A percentile compares a stretch with the other conserved stretches of the same genome.
These are phyloP conservation scores for Timema podura DNA, from an alignment of 2,888 invertebrate species.

Conservation along the genomic window DNA sequence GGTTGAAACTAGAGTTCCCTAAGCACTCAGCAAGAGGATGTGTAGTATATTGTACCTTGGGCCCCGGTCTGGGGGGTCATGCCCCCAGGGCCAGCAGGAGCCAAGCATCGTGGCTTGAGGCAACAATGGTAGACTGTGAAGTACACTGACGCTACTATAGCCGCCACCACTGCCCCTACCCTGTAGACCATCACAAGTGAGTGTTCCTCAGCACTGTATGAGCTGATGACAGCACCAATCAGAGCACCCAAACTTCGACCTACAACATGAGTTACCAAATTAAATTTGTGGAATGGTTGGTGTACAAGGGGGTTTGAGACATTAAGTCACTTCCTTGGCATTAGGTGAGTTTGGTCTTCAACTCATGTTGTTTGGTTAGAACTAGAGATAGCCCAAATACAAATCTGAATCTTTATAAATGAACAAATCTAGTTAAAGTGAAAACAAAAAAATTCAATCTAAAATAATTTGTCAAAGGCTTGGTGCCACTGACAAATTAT, in stretches of 20 bases:
- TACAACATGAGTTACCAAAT: constrained; percentile 37
- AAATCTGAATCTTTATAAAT: no score
- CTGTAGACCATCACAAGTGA: constrained; percentile 45
- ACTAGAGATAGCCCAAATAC: no score
- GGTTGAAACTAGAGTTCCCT: no score
- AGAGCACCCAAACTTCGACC: constrained; percentile 71
- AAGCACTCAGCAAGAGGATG: not conserved
- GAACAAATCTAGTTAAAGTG: no score
- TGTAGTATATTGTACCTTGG: constrained; percentile 50
- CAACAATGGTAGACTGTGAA: constrained; percentile 69
- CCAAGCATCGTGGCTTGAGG: constrained; percentile 64
- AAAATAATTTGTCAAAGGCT: no score
- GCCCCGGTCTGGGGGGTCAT: constrained; percentile 60
- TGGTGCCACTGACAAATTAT: no score
- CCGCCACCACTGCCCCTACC: constrained; percentile 62
- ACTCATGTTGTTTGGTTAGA: no score
- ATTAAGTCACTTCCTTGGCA: no score
- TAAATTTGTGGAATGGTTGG: no score
- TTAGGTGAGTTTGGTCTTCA: no score
- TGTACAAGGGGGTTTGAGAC: no score
- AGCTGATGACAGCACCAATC: constrained; percentile 43
- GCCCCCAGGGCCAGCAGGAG: constrained; percentile 57
- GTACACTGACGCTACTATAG: constrained; percentile 62
- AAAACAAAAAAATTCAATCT: no score
- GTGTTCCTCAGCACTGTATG: constrained; percentile 6